Conservation (phyloP, 2,888 invertebrate species). For the Platycheirus albimanus region DNA sequence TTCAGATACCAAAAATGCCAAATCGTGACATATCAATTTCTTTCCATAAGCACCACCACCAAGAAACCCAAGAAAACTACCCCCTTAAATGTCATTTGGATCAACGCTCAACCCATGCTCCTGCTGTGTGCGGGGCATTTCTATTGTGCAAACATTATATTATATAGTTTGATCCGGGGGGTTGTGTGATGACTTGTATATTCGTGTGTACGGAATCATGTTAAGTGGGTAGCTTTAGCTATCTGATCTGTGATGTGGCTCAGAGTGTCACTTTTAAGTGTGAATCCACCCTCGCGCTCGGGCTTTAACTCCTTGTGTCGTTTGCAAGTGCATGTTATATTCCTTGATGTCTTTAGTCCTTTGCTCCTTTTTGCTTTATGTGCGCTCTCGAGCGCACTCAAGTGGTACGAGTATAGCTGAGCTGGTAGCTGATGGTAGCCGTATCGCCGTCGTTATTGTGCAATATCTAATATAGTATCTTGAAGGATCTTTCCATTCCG, state of each 20-base stretch:
- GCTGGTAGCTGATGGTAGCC: too few species aligned
- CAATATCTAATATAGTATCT: slow-evolving; percentile 41
- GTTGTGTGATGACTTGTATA: slow-evolving; percentile 14
- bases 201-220: slow-evolving; percentile 59
- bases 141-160: slow-evolving; percentile 48
- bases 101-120: slow-evolving; percentile 9
- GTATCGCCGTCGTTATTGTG: slow-evolving; percentile 29
- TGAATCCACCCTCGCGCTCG: slow-evolving; percentile 72
- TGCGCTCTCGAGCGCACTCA: slow-evolving; percentile 38
- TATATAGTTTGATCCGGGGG: slow-evolving; percentile 45
- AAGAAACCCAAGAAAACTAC: slow-evolving; percentile 48
- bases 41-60: slow-evolving; percentile 55
- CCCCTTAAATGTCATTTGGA: too few species aligned
- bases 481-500: slow-evolving; percentile 64
- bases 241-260: slow-evolving; percentile 60
- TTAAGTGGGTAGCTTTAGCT: slow-evolving; percentile 67
- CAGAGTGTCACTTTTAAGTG: slow-evolving; percentile 73
- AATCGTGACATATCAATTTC: slow-evolving; percentile 75
- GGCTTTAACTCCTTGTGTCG: slow-evolving; percentile 34
- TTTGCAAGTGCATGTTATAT: slow-evolving; percentile 42
- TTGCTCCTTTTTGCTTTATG: slow-evolving; percentile 58
- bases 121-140: background rate
- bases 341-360: too few species aligned
- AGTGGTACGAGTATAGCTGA: too few species aligned
- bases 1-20: slow-evolving; percentile 71